A percentile compares a stretch with the other conserved stretches of the same genome.
These are phyloP conservation scores for Ammospiza caudacuta DNA, from an alignment of 2,113 vertebrate species.

Conservation along the genomic window DNA sequence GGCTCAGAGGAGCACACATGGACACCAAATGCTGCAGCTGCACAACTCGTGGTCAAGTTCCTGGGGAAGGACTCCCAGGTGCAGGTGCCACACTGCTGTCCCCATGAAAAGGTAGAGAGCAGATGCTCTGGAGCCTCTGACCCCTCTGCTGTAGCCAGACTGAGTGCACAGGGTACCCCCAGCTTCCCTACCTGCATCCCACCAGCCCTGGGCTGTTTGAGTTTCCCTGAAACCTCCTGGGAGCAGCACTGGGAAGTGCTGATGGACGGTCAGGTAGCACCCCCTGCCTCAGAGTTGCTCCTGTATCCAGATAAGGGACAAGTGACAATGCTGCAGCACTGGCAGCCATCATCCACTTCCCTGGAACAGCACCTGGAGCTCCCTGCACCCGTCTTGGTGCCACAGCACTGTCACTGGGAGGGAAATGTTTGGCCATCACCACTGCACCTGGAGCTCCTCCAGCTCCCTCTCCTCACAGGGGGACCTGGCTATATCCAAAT, in stretches of 20 bases:
- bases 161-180: background rate
- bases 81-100: background rate
- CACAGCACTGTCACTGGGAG: rapidly evolving
- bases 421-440: background rate
- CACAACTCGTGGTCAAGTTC: background rate
- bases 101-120: background rate
- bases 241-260: background rate
- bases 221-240: background rate
- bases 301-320: rapidly evolving
- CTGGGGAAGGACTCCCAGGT: background rate
- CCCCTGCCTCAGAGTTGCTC: background rate
- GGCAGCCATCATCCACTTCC: background rate
- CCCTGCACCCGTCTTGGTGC: rapidly evolving
- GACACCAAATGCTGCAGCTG: constrained; percentile 46
- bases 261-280: background rate
- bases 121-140: background rate
- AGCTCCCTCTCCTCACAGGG: background rate
- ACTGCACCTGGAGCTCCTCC: background rate
- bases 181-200: background rate
- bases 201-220: background rate
- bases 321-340: background rate
- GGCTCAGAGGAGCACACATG: background rate
- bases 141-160: background rate
- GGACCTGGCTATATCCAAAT: background rate
- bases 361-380: background rate